These are phyloP conservation scores for Gadus macrocephalus DNA, from an alignment of 2,113 vertebrate genomes.

Conservation along the genomic window DNA sequence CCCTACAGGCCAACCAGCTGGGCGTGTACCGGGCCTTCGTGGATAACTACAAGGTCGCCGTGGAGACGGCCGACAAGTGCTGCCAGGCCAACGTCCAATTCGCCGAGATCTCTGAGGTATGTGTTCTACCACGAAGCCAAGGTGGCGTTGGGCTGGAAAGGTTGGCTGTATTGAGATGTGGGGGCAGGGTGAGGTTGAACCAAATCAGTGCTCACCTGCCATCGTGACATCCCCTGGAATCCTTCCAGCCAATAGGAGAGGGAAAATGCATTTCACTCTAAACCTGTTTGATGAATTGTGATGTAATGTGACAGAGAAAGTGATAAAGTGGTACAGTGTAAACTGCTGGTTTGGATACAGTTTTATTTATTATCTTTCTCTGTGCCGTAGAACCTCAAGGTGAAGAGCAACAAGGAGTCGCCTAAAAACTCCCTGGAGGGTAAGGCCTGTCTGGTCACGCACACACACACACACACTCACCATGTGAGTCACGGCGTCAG, in stretches of 20 bases:
- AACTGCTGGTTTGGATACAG: conserved; percentile 7
- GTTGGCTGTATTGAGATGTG: background rate
- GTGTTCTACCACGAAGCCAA: conserved; percentile 32
- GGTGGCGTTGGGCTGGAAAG: conserved; percentile 10
- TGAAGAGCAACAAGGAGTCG: conserved; percentile 85
- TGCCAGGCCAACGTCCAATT: conserved; percentile 97
- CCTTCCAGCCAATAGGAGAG: too few species aligned
- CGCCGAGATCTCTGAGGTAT: conserved; percentile 98
- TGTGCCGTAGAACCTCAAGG: conserved; percentile 83
- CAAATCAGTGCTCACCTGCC: too few species aligned
- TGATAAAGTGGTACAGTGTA: background rate
- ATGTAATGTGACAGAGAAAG: background rate
- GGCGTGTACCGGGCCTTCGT: conserved; percentile 97
- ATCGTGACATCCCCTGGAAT: too few species aligned
- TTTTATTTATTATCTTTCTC: conserved; percentile 30
- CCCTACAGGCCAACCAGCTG: conserved; percentile 89
- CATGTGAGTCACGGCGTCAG: conserved; percentile 2
- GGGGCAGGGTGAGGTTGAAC: too few species aligned
- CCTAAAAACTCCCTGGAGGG: conserved; percentile 94
- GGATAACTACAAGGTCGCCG: conserved; percentile 97
- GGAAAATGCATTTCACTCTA: too few species aligned
- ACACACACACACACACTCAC: background rate
- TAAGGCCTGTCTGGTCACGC: conserved; percentile 67
- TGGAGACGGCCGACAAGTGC: conserved; percentile 97
- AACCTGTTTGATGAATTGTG: background rate